Evolutionary conservation across 2,113 vertebrate genomes (phyloP).

Genomic region (Podiceps cristatus): DNA sequence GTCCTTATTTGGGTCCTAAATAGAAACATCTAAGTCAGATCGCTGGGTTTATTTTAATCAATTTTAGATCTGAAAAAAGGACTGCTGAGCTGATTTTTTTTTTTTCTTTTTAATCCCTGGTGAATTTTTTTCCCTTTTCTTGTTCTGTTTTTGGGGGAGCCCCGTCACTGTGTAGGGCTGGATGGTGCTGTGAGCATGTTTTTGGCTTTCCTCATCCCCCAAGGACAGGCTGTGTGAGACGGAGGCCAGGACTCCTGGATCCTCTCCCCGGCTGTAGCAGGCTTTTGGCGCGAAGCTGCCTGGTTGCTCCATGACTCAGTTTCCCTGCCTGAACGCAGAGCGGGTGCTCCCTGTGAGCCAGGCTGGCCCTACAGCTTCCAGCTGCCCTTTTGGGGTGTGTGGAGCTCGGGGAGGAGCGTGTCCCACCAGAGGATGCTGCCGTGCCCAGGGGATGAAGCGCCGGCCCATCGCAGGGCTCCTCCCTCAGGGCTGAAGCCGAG

Average conservation of each 20-base stretch:
- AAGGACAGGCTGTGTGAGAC: accelerated
- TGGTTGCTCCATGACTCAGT: not conserved
- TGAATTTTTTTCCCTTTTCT: not conserved
- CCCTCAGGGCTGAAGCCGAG: not conserved
- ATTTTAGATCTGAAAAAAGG: slow-evolving; percentile 6
- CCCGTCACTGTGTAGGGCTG: accelerated
- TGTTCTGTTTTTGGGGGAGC: not conserved
- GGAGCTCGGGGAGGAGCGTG: not conserved
- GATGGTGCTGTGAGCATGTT: not conserved
- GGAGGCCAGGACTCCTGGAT: not conserved
- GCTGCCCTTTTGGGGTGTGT: not conserved
- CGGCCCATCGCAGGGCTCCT: not conserved
- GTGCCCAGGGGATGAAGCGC: not conserved
- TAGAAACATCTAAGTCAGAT: slow-evolving; percentile 58
- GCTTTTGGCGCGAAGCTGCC: not conserved
- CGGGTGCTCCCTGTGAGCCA: not conserved
- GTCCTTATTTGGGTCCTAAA: slow-evolving; percentile 43
- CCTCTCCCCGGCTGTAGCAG: not conserved
- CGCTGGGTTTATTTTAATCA: slow-evolving; percentile 58
- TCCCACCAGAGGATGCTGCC: not conserved
- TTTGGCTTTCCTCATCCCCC: not conserved
- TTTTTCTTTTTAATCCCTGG: not conserved
- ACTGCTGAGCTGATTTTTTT: not conserved
- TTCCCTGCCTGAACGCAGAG: not conserved
- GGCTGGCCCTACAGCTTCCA: not conserved